A percentile compares a stretch with the other conserved stretches of the same genome.
These are phyloP conservation scores for Nowickia ferox DNA, from an alignment of 2,888 invertebrate species.

Conservation along the genomic window DNA sequence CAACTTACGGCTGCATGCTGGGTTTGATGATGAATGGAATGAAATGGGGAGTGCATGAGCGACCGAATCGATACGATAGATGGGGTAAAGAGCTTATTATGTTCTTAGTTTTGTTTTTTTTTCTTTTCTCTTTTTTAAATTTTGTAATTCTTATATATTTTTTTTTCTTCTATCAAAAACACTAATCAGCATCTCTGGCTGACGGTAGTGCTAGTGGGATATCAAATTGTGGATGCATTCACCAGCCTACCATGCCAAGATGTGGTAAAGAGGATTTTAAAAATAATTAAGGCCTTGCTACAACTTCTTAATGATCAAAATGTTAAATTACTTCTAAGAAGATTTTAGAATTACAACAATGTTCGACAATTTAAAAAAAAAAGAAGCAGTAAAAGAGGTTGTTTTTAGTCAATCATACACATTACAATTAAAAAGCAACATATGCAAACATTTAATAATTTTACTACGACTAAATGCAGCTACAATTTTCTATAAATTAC, in stretches of 20 bases:
- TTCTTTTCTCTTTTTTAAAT: slow-evolving; percentile 62
- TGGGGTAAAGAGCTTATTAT: slow-evolving; percentile 65
- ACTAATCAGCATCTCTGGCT: slow-evolving; percentile 5
- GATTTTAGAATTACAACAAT: background rate
- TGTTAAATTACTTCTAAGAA: slow-evolving; percentile 1
- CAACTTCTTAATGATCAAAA: background rate
- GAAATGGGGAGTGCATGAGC: slow-evolving; percentile 20
- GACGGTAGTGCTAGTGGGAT: background rate
- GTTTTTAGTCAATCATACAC: background rate
- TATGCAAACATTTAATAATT: background rate
- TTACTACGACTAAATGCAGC: background rate
- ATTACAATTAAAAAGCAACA: background rate
- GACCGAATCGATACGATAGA: slow-evolving; percentile 15
- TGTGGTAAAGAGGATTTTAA: background rate
- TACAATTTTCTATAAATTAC: background rate
- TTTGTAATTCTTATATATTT: slow-evolving; percentile 48
- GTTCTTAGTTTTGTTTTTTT: slow-evolving; percentile 66
- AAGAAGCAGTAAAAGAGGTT: background rate
- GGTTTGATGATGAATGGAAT: slow-evolving; percentile 24
- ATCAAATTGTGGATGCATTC: background rate
- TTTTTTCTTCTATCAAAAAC: slow-evolving; percentile 19
- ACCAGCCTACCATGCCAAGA: slow-evolving; percentile 2
- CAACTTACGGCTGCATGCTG: slow-evolving; percentile 23
- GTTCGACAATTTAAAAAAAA: background rate
- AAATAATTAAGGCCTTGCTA: background rate